These are phyloP conservation scores for Taurulus bubalis DNA, from an alignment of 2,113 vertebrate genomes.

Conservation along the genomic window DNA sequence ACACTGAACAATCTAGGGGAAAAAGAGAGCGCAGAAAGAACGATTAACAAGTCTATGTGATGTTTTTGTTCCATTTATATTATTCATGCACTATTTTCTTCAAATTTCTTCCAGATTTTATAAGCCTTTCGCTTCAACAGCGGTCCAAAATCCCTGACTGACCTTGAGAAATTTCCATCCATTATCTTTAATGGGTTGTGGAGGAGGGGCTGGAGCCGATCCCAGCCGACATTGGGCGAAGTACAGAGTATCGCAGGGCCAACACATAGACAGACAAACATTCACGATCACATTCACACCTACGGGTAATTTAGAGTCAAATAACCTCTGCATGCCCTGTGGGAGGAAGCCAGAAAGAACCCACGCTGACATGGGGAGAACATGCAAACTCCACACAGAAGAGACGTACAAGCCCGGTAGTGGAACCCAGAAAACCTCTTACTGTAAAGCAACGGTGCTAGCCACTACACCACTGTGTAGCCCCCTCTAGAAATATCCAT, in stretches of 20 bases:
- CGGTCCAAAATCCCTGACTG: constrained; percentile 9
- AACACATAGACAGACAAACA: neutral
- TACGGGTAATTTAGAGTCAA: neutral
- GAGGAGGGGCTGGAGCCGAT: neutral
- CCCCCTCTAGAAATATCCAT: neutral
- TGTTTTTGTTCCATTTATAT: constrained; percentile 26
- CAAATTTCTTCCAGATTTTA: constrained; percentile 9
- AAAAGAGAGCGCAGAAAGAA: constrained; percentile 17
- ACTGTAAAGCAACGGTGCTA: neutral
- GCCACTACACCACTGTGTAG: too few species aligned
- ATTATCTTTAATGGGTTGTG: neutral
- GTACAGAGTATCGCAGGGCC: neutral
- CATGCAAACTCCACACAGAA: neutral
- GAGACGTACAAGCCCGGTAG: neutral
- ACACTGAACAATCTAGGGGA: constrained; percentile 23
- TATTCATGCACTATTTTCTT: constrained; percentile 33
- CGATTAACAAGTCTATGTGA: constrained; percentile 43
- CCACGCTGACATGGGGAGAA: neutral
- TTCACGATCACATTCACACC: neutral
- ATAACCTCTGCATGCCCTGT: too few species aligned
- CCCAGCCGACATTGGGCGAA: neutral
- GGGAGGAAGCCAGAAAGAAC: neutral
- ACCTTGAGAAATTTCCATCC: constrained; percentile 3
- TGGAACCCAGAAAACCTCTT: neutral
- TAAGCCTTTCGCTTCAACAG: constrained; percentile 14